Evolutionary conservation across 2,113 vertebrate genomes (phyloP), one percentile per base, ranked within the genome.

Genomic region (Pseudolaguvia tuberculata): DNA sequence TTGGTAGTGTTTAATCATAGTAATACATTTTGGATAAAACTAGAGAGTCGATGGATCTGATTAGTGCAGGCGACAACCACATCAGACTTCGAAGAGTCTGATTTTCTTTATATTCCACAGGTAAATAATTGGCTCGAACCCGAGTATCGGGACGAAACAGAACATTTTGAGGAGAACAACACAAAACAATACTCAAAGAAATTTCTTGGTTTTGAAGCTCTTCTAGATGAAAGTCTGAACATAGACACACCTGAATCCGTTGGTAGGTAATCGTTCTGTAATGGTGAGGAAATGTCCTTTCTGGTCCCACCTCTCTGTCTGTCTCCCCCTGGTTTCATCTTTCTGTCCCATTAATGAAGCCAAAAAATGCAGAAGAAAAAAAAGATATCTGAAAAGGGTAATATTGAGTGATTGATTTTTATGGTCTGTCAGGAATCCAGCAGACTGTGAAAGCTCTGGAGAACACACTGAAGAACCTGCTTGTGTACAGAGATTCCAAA

Each of bases 361-460:
- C 31, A 35, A 35, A 35, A 35, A 35, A 35, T 35, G 31, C 31
- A 3, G 3, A 35, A 35, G 31, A 35, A 35, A 35, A 35, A 35
- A 6, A 35, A n/a, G n/a, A 4, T 35, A 35, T 35, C 31, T 35
- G 7, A 50, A 61, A 51, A 17, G 73, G 13, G 2, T 50, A 12
- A 50, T 48, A 50, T 50, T 50, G 25, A 48, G 27, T 21, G 45
- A 1, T 48, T 66, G 5, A 5, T 66, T 50, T 66, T 15, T 10
- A 20, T 61, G 29, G 69, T 63, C 80, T 53, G 18, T 57, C 81
- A 95, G 94, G 93, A 81, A 94, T 94, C 72, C 93, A 93, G 80
- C 89, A 92, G 69, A 92, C 93, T 0, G 80, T 90, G 2, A 88
- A 81, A 79, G 91, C 87, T 3, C 85, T 94, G 80, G 84, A 90